Conservation (phyloP, 2,888 invertebrate genomes). For the Epinotia demarniana region DNA sequence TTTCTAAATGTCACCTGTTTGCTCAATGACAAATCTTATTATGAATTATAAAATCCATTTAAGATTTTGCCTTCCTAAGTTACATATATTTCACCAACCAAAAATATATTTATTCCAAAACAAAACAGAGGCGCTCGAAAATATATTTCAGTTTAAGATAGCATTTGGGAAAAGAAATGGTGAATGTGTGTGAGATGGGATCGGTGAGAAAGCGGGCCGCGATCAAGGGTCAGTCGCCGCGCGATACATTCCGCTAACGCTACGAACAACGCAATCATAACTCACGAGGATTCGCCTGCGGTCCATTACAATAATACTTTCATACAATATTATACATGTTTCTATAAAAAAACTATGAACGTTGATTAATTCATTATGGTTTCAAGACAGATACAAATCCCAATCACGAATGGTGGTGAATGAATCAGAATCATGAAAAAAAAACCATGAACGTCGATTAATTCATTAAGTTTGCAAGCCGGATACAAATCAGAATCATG, state of each 20-base stretch:
- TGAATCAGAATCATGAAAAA: no score
- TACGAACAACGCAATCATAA: constrained; percentile 31
- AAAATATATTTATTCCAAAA: not conserved
- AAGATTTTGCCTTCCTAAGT: not conserved
- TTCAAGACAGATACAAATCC: no score
- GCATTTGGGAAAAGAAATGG: constrained; percentile 56
- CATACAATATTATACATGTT: not conserved
- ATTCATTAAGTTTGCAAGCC: no score
- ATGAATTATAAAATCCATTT: not conserved
- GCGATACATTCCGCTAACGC: constrained; percentile 70
- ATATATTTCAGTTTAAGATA: constrained; percentile 15
- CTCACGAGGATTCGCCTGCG: constrained; percentile 22
- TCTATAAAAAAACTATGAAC: not conserved
- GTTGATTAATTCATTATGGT: not conserved
- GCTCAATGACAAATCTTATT: no score
- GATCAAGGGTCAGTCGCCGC: constrained; percentile 73
- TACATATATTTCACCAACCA: not conserved
- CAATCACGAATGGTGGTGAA: no score
- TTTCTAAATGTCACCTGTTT: no score
- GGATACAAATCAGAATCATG: no score
- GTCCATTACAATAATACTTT: constrained; percentile 2
- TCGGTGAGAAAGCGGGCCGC: constrained; percentile 76
- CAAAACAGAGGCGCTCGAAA: constrained; percentile 16
- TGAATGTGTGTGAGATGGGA: constrained; percentile 69
- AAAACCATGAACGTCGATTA: no score